Evolutionary conservation across 2,113 vertebrate species (phyloP).

Genomic region (Albula glossodonta): DNA sequence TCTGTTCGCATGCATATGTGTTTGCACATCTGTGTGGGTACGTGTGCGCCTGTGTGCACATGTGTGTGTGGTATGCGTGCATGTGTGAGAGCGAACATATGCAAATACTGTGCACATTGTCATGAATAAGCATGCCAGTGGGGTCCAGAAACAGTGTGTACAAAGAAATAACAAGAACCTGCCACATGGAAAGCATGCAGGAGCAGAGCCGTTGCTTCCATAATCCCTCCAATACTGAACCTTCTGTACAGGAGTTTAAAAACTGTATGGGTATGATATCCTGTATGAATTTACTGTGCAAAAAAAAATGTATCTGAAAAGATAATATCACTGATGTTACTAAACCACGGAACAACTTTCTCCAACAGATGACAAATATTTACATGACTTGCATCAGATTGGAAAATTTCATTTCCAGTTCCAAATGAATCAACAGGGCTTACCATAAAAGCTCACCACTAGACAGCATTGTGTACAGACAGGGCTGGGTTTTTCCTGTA

Average conservation of each 20-base stretch:
- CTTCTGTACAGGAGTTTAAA: neutral
- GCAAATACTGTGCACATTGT: too few species aligned
- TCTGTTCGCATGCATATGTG: neutral
- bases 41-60: too few species aligned
- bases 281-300: neutral
- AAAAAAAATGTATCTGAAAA: neutral
- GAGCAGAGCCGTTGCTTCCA: neutral
- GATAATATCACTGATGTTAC: neutral
- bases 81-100: too few species aligned
- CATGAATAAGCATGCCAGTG: too few species aligned
- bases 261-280: neutral
- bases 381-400: neutral
- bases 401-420: neutral
- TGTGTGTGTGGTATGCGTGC: too few species aligned
- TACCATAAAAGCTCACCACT: neutral
- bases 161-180: too few species aligned
- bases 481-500: slow-evolving; percentile 7
- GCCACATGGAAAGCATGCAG: neutral
- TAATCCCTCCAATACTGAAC: neutral
- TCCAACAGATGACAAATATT: slow-evolving; percentile 1
- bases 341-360: neutral
- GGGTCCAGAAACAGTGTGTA: too few species aligned
- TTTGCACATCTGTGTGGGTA: neutral
- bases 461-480: slow-evolving; percentile 8
- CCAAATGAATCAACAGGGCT: slow-evolving; percentile 6